phyloP scores from a whole-genome alignment of 2,113 vertebrate species.

The Aegypius monachus region DNA sequence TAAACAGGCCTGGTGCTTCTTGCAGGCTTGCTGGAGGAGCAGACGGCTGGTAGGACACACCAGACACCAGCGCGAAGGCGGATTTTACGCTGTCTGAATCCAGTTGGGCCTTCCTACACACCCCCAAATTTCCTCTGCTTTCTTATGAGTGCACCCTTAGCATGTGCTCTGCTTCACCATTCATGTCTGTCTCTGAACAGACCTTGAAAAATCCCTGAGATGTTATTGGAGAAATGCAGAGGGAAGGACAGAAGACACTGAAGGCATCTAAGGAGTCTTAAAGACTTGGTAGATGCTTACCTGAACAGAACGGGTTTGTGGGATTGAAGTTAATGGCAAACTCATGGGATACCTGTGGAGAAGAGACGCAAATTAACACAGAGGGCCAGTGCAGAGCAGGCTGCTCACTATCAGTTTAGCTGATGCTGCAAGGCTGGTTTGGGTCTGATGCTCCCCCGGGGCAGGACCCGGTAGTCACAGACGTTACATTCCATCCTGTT shows the following conservation, averaged over 20 bases:
- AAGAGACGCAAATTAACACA: neutral
- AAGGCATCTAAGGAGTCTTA: neutral
- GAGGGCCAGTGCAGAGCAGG: neutral
- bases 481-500: neutral
- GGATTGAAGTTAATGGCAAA: slow-evolving; percentile 99
- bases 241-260: neutral
- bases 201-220: neutral
- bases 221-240: neutral
- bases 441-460: neutral
- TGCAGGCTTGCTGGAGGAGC: neutral
- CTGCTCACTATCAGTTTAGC: neutral
- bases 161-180: neutral
- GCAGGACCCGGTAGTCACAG: neutral
- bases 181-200: neutral
- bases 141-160: neutral
- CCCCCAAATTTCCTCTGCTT: neutral
- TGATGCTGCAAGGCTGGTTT: neutral
- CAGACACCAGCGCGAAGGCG: neutral
- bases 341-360: slow-evolving; percentile 92
- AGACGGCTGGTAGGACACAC: neutral
- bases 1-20: neutral
- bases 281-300: slow-evolving; percentile 68
- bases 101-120: slow-evolving; percentile 9
- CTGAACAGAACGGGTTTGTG: slow-evolving; percentile 94
- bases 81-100: neutral